Evolutionary conservation across 2,888 invertebrate genomes (phyloP).

Genomic region (Alviniconcha strummeri): DNA sequence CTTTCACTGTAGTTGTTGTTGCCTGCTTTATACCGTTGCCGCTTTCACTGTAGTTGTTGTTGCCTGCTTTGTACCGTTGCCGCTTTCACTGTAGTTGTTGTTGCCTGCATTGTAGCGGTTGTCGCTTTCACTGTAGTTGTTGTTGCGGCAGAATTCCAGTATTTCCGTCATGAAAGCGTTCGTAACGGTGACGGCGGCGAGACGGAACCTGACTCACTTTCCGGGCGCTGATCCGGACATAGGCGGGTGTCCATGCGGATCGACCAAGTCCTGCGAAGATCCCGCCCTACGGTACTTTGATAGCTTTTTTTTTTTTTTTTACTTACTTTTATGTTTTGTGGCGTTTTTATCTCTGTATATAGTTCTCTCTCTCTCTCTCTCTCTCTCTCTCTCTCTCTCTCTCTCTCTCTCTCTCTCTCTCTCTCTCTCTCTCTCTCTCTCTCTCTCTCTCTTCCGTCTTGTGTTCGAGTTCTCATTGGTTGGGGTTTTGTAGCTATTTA

Average conservation of each 20-base stretch:
- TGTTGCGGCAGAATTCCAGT: constrained; percentile 31
- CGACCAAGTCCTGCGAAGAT: constrained; percentile 52
- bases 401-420: not conserved
- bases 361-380: not conserved
- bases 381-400: not conserved
- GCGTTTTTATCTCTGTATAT: no score
- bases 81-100: no score
- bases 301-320: not conserved
- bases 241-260: constrained; percentile 59
- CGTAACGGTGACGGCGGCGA: constrained; percentile 28
- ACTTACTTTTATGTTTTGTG: not conserved
- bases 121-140: no score
- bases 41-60: no score
- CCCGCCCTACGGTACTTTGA: not conserved
- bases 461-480: not conserved
- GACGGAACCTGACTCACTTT: constrained; percentile 24
- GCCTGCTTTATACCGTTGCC: no score
- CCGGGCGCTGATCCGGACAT: constrained; percentile 32
- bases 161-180: constrained; percentile 24
- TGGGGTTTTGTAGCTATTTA: not conserved
- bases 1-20: no score
- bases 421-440: not conserved
- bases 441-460: not conserved
- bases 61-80: no score
- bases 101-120: no score